These are phyloP conservation scores for Athene noctua DNA, from an alignment of 2,113 vertebrate species.

Conservation along the genomic window DNA sequence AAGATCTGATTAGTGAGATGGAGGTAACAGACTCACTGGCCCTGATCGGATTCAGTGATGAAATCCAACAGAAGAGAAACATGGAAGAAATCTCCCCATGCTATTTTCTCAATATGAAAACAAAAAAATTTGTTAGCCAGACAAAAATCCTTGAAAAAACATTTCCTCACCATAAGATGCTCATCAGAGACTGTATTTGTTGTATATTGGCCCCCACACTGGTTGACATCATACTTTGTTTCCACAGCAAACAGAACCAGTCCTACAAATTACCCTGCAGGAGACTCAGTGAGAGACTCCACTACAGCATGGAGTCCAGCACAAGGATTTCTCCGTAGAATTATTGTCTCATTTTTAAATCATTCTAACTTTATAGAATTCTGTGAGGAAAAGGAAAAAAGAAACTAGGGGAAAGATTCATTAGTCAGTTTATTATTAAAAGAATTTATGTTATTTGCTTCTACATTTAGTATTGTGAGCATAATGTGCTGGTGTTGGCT, in stretches of 20 bases:
- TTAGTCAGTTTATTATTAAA: neutral
- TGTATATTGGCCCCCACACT: neutral
- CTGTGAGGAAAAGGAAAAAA: neutral
- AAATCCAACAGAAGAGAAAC: neutral
- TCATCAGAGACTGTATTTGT: neutral
- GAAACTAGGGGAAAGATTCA: neutral
- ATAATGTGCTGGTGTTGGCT: too few relatives aligned
- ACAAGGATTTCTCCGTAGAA: neutral
- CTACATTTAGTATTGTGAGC: neutral
- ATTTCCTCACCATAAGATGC: neutral
- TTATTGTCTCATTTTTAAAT: neutral
- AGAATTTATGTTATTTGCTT: neutral
- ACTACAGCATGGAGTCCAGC: neutral
- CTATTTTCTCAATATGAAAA: neutral
- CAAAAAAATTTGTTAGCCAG: neutral
- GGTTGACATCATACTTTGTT: neutral
- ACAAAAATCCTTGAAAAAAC: neutral
- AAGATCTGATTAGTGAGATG: neutral
- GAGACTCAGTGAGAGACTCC: neutral
- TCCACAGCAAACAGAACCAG: neutral
- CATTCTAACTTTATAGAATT: neutral
- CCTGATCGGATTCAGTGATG: neutral
- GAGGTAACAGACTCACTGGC: neutral
- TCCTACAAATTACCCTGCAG: neutral
- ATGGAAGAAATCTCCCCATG: too few relatives aligned